Percentiles rank a stretch among this genome's conserved stretches.
Evolutionary conservation across 2,888 invertebrate species (phyloP).

Genomic region (Octodonta nipae): DNA sequence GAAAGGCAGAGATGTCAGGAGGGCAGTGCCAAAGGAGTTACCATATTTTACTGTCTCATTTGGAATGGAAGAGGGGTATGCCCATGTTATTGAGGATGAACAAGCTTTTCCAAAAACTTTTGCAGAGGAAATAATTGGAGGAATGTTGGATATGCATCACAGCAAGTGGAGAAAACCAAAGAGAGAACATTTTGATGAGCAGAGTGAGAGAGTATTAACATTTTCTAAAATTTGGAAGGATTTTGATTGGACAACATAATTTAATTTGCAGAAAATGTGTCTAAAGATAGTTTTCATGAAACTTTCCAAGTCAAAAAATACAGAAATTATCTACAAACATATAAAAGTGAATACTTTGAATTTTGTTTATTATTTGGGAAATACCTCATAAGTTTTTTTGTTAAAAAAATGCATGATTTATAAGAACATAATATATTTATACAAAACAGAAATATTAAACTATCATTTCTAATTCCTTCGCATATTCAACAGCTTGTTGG

Average conservation of each 20-base stretch:
- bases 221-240: conserved; percentile 60
- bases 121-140: conserved; percentile 90
- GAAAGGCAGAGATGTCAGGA: conserved; percentile 54
- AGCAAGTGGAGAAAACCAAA: conserved; percentile 73
- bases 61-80: conserved; percentile 81
- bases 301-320: too few relatives aligned
- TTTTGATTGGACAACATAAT: conserved; percentile 41
- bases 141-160: conserved; percentile 82
- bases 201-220: conserved; percentile 59
- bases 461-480: conserved; percentile 97
- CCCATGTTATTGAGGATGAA: conserved; percentile 94
- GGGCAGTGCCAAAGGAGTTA: conserved; percentile 79
- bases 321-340: too few relatives aligned
- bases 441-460: conserved; percentile 47
- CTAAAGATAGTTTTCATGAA: too few relatives aligned
- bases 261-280: too few relatives aligned
- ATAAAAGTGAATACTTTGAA: too few relatives aligned
- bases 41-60: conserved; percentile 93
- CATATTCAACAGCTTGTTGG: conserved; percentile 90
- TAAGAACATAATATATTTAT: too few relatives aligned
- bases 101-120: conserved; percentile 73
- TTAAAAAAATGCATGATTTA: too few relatives aligned
- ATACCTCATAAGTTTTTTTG: too few relatives aligned
- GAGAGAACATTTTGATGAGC: conserved; percentile 59
- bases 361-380: too few relatives aligned